These are phyloP conservation scores for Pocota personata DNA, from an alignment of 2,888 invertebrate genomes.

Conservation along the genomic window DNA sequence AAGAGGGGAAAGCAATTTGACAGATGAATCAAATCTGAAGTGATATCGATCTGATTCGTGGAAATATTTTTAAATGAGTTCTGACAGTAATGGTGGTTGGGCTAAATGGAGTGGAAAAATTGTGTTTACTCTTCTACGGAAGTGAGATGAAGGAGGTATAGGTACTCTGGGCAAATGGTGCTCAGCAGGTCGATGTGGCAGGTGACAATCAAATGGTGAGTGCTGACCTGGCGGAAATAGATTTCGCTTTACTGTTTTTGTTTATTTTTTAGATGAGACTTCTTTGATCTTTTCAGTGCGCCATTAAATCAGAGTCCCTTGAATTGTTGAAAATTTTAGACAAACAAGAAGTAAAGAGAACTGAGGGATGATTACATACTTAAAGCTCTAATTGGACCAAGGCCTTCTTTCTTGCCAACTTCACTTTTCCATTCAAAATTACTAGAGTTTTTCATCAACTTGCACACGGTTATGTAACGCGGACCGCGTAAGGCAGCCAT, in stretches of 20 bases:
- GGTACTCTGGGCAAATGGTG: neutral
- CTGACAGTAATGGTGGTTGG: constrained; percentile 22
- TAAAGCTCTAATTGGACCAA: too few relatives aligned
- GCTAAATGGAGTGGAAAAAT: constrained; percentile 34
- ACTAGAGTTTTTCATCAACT: too few relatives aligned
- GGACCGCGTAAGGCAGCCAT: too few relatives aligned
- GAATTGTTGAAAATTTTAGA: neutral
- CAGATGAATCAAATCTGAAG: constrained; percentile 52
- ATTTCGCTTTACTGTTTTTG: neutral
- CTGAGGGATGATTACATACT: too few relatives aligned
- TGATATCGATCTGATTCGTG: constrained; percentile 45
- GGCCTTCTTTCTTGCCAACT: too few relatives aligned
- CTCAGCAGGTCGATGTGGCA: neutral
- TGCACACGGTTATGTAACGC: too few relatives aligned
- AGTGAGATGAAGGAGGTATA: neutral
- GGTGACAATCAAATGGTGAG: neutral
- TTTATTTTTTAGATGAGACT: neutral
- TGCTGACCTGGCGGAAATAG: constrained; percentile 7
- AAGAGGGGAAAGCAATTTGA: constrained; percentile 31
- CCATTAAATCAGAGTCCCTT: neutral
- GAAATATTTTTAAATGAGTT: constrained; percentile 37
- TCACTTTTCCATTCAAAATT: too few relatives aligned
- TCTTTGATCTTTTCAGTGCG: neutral
- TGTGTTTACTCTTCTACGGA: constrained; percentile 32
- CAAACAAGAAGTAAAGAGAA: neutral